phyloP scores from a whole-genome alignment of 2,113 vertebrate species.

The Ophiodon elongatus region DNA sequence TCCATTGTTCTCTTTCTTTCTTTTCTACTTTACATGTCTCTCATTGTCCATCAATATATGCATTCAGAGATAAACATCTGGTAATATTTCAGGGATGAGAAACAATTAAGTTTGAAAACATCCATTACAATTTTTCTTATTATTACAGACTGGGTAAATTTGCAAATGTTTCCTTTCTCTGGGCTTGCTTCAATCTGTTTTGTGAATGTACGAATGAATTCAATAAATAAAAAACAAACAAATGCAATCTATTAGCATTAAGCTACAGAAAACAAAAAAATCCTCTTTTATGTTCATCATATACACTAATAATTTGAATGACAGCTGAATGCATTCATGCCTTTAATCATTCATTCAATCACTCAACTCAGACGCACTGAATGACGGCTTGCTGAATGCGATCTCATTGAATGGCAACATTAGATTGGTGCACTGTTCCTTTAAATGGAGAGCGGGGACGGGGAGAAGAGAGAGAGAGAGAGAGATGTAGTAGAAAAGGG shows the following conservation, averaged over 20 bases:
- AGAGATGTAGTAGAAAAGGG: constrained; percentile 61
- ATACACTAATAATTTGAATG: not conserved
- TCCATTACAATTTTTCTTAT: not conserved
- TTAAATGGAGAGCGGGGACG: constrained; percentile 67
- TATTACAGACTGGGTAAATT: not conserved
- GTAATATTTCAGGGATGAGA: not conserved
- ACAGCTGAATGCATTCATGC: not conserved
- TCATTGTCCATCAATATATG: accelerated
- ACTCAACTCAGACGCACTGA: not conserved
- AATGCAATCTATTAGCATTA: not conserved
- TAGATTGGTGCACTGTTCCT: constrained; percentile 60
- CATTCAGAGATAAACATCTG: not conserved
- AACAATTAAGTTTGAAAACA: constrained; percentile 8
- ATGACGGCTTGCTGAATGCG: constrained; percentile 28
- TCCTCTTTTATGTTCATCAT: not conserved
- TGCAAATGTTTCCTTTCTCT: not conserved
- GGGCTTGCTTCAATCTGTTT: not conserved
- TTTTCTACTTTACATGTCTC: not conserved
- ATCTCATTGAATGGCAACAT: not conserved
- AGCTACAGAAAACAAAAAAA: not conserved
- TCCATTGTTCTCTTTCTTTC: not conserved
- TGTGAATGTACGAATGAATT: not conserved
- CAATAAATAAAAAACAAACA: not conserved
- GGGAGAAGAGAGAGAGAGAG: constrained; percentile 20
- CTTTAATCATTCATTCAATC: not conserved